phyloP scores from a whole-genome alignment of 2,888 invertebrate species.

The Andrena praecox region DNA sequence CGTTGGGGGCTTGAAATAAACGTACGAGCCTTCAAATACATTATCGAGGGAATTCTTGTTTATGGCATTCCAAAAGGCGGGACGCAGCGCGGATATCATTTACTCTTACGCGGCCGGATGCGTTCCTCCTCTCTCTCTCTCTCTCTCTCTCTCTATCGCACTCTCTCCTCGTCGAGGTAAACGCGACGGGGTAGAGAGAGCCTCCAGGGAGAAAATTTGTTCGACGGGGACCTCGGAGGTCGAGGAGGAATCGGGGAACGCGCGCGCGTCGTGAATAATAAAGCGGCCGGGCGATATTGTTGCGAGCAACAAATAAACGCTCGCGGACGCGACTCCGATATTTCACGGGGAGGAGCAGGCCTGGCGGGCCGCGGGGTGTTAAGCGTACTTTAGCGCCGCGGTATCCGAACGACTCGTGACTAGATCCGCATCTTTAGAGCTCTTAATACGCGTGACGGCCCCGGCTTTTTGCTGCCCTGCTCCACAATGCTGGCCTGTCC shows the following conservation, averaged over 20 bases:
- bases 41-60: slow-evolving; percentile 75
- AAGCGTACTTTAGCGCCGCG: slow-evolving; percentile 50
- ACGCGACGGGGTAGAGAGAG: slow-evolving; percentile 46
- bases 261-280: slow-evolving; percentile 64
- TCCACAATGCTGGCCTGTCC: slow-evolving; percentile 39
- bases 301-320: slow-evolving; percentile 68
- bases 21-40: slow-evolving; percentile 73
- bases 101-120: slow-evolving; percentile 43
- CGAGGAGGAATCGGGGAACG: slow-evolving; percentile 24
- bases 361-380: slow-evolving; percentile 31
- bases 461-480: slow-evolving; percentile 18
- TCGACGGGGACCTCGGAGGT: slow-evolving; percentile 13
- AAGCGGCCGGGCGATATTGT: slow-evolving; percentile 57
- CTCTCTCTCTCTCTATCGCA: too few relatives aligned
- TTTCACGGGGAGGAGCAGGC: slow-evolving; percentile 35
- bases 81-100: slow-evolving; percentile 65
- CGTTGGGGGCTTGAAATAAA: slow-evolving; percentile 70
- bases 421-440: slow-evolving; percentile 61
- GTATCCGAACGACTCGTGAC: slow-evolving; percentile 25
- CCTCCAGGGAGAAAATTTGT: slow-evolving; percentile 55
- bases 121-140: background rate
- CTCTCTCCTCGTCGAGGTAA: slow-evolving; percentile 48
- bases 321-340: slow-evolving; percentile 44
- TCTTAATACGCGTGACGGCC: slow-evolving; percentile 42
- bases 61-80: slow-evolving; percentile 69